Evolutionary conservation across 2,888 invertebrate species (phyloP).

Genomic region (Platycheirus albimanus): DNA sequence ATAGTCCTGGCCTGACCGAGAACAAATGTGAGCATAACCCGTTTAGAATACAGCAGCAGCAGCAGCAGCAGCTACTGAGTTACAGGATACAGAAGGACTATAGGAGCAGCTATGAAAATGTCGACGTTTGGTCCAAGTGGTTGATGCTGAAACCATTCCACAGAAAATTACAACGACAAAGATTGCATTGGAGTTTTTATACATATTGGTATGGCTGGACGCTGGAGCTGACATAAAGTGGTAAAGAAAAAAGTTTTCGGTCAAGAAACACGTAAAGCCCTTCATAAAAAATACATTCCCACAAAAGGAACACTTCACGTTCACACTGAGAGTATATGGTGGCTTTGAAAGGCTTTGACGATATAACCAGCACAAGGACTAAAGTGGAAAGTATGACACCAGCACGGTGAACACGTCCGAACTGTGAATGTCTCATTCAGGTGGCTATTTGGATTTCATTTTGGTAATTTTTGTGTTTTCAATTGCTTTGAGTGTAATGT

Average conservation of each 20-base stretch:
- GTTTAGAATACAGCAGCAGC: constrained; percentile 16
- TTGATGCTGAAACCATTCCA: neutral
- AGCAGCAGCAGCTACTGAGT: neutral
- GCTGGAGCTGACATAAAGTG: neutral
- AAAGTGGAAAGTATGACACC: neutral
- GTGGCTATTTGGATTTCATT: neutral
- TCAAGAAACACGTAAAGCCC: neutral
- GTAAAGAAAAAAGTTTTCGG: neutral
- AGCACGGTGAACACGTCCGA: neutral
- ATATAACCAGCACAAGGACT: neutral
- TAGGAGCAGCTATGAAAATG: constrained; percentile 5
- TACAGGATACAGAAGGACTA: no score
- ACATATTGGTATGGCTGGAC: neutral
- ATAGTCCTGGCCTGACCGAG: constrained; percentile 16
- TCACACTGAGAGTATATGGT: neutral
- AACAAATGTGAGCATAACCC: constrained; percentile 35
- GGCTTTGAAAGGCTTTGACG: neutral
- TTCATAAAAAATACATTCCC: constrained; percentile 20
- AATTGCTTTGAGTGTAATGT: neutral
- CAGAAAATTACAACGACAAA: neutral
- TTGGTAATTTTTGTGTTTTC: neutral
- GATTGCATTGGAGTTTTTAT: neutral
- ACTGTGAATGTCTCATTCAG: neutral
- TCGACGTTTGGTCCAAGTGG: neutral
- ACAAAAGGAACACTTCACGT: neutral